A percentile compares a stretch with the other conserved stretches of the same genome.
Conservation (phyloP, 2,113 vertebrate genomes). For the Mobula birostris region DNA sequence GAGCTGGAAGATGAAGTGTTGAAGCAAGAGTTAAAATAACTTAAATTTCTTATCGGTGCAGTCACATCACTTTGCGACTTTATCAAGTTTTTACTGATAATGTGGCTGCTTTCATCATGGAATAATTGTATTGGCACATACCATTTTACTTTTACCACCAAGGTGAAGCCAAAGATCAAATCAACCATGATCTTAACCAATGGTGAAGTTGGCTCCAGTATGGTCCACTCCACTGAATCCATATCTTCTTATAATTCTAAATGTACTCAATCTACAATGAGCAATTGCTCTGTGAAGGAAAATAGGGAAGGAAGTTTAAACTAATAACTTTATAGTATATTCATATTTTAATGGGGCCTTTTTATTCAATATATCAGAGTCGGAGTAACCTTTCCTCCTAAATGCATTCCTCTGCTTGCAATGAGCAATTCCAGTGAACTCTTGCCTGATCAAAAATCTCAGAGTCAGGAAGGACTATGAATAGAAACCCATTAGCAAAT, state of each 20-base stretch:
- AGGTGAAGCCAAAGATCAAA: too few species aligned
- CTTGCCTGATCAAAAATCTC: background rate
- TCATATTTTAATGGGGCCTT: background rate
- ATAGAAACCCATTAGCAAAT: background rate
- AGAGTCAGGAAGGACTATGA: constrained; percentile 6
- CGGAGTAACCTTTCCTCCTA: background rate
- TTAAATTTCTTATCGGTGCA: too few species aligned
- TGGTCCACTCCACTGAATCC: too few species aligned
- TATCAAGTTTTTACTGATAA: too few species aligned
- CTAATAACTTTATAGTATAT: background rate
- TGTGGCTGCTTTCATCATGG: too few species aligned
- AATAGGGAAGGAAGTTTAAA: background rate
- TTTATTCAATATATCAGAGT: background rate
- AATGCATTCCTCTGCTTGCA: background rate
- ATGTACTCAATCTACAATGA: background rate
- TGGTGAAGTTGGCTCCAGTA: too few species aligned
- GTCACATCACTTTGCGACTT: too few species aligned
- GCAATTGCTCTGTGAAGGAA: background rate
- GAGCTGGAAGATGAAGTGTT: too few species aligned
- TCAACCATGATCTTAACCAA: too few species aligned
- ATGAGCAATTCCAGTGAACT: background rate
- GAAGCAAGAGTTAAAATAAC: too few species aligned
- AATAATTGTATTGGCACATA: too few species aligned
- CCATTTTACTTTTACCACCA: too few species aligned
- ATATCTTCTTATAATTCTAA: background rate